Percentiles rank a stretch among this genome's conserved stretches.
phyloP scores from a whole-genome alignment of 2,113 vertebrate species.

The Leiothrix lutea region DNA sequence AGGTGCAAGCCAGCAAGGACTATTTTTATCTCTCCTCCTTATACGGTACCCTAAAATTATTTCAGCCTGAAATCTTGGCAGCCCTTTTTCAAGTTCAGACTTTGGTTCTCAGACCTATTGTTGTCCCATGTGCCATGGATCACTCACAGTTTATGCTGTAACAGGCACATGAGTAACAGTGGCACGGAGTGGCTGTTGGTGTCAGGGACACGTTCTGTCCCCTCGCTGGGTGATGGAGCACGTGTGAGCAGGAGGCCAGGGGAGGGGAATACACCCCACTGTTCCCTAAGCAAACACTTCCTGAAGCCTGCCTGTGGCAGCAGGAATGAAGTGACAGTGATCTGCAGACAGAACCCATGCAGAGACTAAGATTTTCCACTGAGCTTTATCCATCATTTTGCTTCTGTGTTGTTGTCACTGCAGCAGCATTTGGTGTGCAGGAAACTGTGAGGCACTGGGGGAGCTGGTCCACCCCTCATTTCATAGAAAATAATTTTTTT shows the following conservation, averaged over 20 bases:
- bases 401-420: neutral
- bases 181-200: neutral
- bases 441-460: neutral
- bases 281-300: neutral
- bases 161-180: neutral
- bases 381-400: neutral
- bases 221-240: neutral
- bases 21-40: conserved; percentile 68
- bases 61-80: conserved; percentile 32
- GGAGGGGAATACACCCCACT: neutral
- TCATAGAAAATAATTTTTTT: neutral
- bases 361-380: conserved; percentile 21
- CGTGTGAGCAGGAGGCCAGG: neutral
- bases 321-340: neutral
- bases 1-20: neutral
- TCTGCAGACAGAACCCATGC: neutral
- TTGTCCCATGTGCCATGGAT: neutral
- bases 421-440: neutral
- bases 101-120: neutral
- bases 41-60: conserved; percentile 58
- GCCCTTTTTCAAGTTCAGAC: neutral
- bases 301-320: neutral
- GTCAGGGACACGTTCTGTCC: neutral
- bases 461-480: neutral
- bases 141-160: conserved; percentile 2